A percentile compares a stretch with the other conserved stretches of the same genome.
Conservation (phyloP, 1,140 invertebrate genomes). For the Pogonomyrmex californicus region DNA sequence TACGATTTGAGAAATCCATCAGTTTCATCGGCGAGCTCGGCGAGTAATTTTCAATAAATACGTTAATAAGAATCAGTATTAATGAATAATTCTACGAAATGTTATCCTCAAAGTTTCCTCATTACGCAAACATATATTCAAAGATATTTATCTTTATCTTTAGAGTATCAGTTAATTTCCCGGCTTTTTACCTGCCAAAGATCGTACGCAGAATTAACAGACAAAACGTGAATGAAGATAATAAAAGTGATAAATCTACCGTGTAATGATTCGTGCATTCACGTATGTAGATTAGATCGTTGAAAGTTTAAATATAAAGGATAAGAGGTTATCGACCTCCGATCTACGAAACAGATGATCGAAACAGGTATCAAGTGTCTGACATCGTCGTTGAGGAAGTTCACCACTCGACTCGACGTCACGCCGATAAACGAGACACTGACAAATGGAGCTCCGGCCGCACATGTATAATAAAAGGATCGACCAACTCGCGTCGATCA, state of each 20-base stretch:
- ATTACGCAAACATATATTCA: neutral
- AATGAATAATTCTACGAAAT: neutral
- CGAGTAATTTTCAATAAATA: neutral
- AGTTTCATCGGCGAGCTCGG: neutral
- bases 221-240: neutral
- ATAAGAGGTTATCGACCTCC: neutral
- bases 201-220: neutral
- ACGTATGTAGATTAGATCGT: neutral
- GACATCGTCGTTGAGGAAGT: slow-evolving; percentile 36
- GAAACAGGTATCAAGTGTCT: slow-evolving; percentile 20
- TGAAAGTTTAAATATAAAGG: slow-evolving; percentile 1
- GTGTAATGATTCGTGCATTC: neutral
- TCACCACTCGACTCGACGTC: slow-evolving; percentile 2
- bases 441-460: slow-evolving; percentile 11
- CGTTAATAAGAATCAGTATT: neutral
- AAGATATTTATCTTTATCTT: neutral
- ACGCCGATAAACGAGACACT: slow-evolving; percentile 36
- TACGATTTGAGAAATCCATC: neutral
- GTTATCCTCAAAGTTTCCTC: neutral
- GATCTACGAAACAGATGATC: slow-evolving; percentile 2
- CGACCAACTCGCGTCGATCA: neutral
- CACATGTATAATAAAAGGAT: slow-evolving; percentile 32
- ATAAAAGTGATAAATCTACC: slow-evolving; percentile 6
- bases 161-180: neutral
- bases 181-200: neutral